Evolutionary conservation across 2,888 invertebrate species (phyloP).

Genomic region (Dynastes hyllus): DNA sequence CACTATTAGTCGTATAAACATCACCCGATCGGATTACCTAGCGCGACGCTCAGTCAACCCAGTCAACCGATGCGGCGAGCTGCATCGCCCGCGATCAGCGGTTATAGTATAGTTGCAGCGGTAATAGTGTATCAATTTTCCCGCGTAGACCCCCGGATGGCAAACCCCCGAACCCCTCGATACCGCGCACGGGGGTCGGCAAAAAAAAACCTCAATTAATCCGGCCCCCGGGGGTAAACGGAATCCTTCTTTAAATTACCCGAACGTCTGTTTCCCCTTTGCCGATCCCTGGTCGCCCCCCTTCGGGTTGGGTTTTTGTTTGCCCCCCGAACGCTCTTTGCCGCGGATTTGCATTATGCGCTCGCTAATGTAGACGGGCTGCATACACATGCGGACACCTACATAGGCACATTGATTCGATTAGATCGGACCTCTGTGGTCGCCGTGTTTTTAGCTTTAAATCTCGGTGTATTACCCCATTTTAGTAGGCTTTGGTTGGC

Average conservation of each 20-base stretch:
- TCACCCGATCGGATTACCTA: neutral
- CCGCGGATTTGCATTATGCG: neutral
- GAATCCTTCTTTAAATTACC: constrained; percentile 34
- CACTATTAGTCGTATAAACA: constrained; percentile 7
- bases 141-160: too few relatives aligned
- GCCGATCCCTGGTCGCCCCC: neutral
- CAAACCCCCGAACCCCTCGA: neutral
- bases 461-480: too few relatives aligned
- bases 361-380: too few relatives aligned
- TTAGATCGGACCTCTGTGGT: too few relatives aligned
- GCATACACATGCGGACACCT: too few relatives aligned
- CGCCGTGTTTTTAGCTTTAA: too few relatives aligned
- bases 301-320: neutral
- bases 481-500: too few relatives aligned
- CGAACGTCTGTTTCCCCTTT: constrained; percentile 22
- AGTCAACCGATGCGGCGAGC: constrained; percentile 1
- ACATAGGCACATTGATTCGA: too few relatives aligned
- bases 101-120: too few relatives aligned
- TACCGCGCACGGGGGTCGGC: neutral
- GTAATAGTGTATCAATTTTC: too few relatives aligned
- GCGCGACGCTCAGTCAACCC: neutral
- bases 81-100: neutral
- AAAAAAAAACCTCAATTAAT: constrained; percentile 41
- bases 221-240: constrained; percentile 13
- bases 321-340: neutral